Conservation (phyloP, 2,113 vertebrate species). For the Brienomyrus brachyistius region DNA sequence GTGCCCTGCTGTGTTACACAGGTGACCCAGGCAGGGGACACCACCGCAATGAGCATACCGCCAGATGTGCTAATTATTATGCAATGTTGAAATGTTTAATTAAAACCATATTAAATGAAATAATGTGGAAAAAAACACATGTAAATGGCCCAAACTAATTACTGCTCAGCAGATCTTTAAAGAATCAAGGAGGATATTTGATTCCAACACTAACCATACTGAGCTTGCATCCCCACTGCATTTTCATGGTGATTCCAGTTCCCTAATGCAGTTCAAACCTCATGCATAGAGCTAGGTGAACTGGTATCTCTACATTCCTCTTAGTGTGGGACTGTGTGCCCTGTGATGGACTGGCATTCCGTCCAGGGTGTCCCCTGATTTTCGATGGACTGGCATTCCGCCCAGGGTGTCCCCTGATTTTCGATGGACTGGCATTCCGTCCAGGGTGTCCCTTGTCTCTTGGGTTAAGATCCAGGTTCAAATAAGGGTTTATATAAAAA, state of each 20-base stretch:
- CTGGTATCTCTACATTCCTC: background rate
- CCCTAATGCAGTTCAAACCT: background rate
- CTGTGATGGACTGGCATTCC: background rate
- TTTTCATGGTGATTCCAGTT: background rate
- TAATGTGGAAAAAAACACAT: background rate
- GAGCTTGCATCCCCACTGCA: background rate
- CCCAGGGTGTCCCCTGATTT: background rate
- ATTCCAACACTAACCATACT: background rate
- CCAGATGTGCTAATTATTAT: background rate
- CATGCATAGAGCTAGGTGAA: background rate
- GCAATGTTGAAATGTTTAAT: background rate
- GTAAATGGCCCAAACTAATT: background rate
- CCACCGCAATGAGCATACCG: background rate
- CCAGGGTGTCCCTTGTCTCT: background rate
- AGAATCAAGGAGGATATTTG: background rate
- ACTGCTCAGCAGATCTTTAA: background rate
- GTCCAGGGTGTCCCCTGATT: background rate
- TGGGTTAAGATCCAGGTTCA: background rate
- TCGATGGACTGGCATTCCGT: background rate
- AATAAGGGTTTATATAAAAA: background rate
- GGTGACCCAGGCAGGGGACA: background rate
- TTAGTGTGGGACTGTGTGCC: background rate
- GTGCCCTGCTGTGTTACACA: background rate
- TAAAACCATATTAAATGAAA: background rate
- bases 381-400: background rate